Evolutionary conservation across 1,140 invertebrate genomes (phyloP).

Genomic region (Paralvinella palmiformis): DNA sequence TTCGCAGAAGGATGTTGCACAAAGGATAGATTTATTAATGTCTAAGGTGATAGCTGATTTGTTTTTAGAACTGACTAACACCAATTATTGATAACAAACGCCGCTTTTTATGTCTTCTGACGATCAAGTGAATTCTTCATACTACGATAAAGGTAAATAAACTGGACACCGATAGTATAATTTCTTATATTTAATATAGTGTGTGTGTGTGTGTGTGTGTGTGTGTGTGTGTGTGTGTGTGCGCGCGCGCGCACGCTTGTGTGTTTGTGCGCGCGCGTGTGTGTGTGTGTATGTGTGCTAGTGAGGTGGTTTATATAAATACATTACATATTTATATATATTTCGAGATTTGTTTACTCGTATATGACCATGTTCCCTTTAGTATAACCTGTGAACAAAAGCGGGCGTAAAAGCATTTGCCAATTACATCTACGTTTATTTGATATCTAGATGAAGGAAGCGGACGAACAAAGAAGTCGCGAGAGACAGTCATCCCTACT

Average conservation of each 20-base stretch:
- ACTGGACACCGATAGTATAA: no score
- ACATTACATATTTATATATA: not conserved
- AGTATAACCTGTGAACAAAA: not conserved
- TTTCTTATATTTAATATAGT: not conserved
- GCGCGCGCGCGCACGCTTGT: not conserved
- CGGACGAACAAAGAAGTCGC: not conserved
- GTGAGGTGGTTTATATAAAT: not conserved
- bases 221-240: not conserved
- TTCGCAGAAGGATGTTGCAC: no score
- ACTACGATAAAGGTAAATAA: no score
- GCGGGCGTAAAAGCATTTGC: not conserved
- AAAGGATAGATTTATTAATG: no score
- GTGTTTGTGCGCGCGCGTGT: not conserved
- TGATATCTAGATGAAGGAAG: not conserved
- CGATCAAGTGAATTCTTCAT: no score
- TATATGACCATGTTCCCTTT: not conserved
- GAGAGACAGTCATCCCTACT: not conserved
- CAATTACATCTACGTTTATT: not conserved
- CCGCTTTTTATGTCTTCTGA: no score
- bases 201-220: not conserved
- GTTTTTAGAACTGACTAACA: no score
- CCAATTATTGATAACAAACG: no score
- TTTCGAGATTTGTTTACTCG: not conserved
- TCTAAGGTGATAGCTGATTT: no score
- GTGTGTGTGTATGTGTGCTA: not conserved